Conservation (phyloP, 2,113 vertebrate genomes). For the Stegastes partitus region DNA sequence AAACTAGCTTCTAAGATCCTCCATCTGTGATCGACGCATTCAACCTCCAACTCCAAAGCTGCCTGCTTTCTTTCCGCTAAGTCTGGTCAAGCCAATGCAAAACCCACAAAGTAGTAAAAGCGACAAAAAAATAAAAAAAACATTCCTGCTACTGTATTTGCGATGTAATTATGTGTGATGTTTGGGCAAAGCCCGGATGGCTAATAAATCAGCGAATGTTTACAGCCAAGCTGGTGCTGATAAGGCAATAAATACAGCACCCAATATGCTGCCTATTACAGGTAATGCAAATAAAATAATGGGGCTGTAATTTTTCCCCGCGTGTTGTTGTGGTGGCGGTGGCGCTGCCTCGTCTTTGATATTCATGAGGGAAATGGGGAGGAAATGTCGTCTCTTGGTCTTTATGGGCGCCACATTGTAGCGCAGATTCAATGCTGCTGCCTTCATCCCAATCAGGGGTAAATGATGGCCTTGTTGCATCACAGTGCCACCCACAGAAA, state of each 20-base stretch:
- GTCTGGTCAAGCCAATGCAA: conserved; percentile 63
- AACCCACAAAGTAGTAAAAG: conserved; percentile 46
- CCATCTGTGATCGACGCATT: conserved; percentile 50
- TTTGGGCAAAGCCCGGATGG: conserved; percentile 58
- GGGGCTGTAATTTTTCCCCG: conserved; percentile 78
- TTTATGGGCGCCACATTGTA: conserved; percentile 65
- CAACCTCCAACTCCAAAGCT: conserved; percentile 40
- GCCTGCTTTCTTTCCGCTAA: conserved; percentile 36
- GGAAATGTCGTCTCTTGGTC: conserved; percentile 64
- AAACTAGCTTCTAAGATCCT: conserved; percentile 46
- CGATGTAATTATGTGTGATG: conserved; percentile 68
- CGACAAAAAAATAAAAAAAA: conserved; percentile 7
- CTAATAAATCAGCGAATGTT: conserved; percentile 78
- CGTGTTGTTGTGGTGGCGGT: conserved; percentile 57
- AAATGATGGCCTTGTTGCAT: conserved; percentile 74
- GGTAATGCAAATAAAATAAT: conserved; percentile 86
- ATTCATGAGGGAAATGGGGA: conserved; percentile 77
- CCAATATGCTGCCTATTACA: conserved; percentile 78
- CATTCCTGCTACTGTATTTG: conserved; percentile 55
- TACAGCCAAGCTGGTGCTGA: conserved; percentile 58
- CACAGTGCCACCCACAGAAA: not conserved
- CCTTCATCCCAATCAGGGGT: conserved; percentile 76
- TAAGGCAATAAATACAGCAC: conserved; percentile 75
- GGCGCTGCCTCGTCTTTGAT: conserved; percentile 60
- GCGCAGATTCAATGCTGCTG: conserved; percentile 62